phyloP scores from a whole-genome alignment of 2,113 vertebrate genomes.

The Sphaerodactylus townsendi region DNA sequence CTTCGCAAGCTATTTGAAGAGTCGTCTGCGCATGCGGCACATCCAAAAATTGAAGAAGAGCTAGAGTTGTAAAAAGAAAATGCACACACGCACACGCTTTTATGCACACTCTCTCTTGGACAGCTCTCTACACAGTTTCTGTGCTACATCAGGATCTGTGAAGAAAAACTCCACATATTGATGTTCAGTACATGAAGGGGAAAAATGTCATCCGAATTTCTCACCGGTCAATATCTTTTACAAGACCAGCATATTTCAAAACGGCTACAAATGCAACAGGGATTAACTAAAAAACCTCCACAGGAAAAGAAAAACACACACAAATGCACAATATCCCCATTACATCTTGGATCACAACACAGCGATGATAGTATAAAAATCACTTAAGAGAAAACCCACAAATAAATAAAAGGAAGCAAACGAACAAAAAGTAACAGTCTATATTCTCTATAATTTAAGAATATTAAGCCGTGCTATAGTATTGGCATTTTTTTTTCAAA shows the following conservation, averaged over 20 bases:
- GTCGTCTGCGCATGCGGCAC: slow-evolving; percentile 42
- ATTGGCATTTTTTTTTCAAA: slow-evolving; percentile 70
- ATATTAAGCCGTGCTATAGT: slow-evolving; percentile 75
- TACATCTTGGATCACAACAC: slow-evolving; percentile 56
- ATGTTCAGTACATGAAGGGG: slow-evolving; percentile 66
- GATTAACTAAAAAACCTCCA: slow-evolving; percentile 78
- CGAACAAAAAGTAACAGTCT: slow-evolving; percentile 73
- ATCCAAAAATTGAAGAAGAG: slow-evolving; percentile 62
- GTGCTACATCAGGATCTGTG: slow-evolving; percentile 42
- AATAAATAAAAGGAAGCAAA: slow-evolving; percentile 77
- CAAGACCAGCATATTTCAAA: slow-evolving; percentile 67
- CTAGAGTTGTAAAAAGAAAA: slow-evolving; percentile 57
- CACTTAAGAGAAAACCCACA: slow-evolving; percentile 60
- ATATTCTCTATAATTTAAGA: slow-evolving; percentile 81
- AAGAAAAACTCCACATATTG: slow-evolving; percentile 68
- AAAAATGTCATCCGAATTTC: slow-evolving; percentile 55
- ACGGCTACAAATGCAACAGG: slow-evolving; percentile 77
- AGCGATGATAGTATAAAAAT: slow-evolving; percentile 66
- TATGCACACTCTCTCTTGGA: slow-evolving; percentile 61
- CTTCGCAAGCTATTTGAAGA: slow-evolving; percentile 62
- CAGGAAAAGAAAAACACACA: slow-evolving; percentile 69
- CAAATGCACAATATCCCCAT: neutral
- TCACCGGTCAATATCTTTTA: slow-evolving; percentile 60
- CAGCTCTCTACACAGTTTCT: slow-evolving; percentile 76
- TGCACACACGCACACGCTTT: slow-evolving; percentile 39